Evolutionary conservation across 2,797 vertebrate genomes (phyloP).

Genomic region (Antennarius maculatus): DNA sequence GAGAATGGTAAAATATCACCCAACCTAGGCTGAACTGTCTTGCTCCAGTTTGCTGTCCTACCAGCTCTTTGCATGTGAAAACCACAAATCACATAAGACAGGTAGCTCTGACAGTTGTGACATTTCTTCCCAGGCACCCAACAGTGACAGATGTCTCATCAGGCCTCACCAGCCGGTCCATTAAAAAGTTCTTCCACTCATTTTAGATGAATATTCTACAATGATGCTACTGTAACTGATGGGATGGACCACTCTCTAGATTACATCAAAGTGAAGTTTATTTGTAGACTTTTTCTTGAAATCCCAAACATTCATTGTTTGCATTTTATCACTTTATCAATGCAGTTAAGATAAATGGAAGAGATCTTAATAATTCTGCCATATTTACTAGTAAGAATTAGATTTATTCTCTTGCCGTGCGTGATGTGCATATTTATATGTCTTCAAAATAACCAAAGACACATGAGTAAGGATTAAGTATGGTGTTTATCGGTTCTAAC

Average conservation of each 20-base stretch:
- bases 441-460: not conserved
- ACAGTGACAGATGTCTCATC: constrained; percentile 36
- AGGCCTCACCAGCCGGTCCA: constrained; percentile 19
- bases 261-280: constrained; percentile 14
- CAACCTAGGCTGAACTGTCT: constrained; percentile 65
- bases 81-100: constrained; percentile 58
- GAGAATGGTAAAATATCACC: constrained; percentile 57
- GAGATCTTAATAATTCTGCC: too few species aligned
- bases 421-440: not conserved
- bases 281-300: not conserved
- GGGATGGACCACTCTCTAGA: not conserved
- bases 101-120: constrained; percentile 59
- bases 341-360: too few species aligned
- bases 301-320: not conserved
- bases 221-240: not conserved
- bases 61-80: constrained; percentile 63
- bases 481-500: not conserved
- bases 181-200: constrained; percentile 37
- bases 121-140: constrained; percentile 30
- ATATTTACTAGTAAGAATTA: too few species aligned
- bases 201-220: constrained; percentile 16
- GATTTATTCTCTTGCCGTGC: too few species aligned
- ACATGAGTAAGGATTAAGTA: not conserved
- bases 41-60: constrained; percentile 74
- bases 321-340: too few species aligned